Base-by-base conservation (phyloP, 2,888 invertebrate genomes). In the Parnassius mnemosyne region DNA sequence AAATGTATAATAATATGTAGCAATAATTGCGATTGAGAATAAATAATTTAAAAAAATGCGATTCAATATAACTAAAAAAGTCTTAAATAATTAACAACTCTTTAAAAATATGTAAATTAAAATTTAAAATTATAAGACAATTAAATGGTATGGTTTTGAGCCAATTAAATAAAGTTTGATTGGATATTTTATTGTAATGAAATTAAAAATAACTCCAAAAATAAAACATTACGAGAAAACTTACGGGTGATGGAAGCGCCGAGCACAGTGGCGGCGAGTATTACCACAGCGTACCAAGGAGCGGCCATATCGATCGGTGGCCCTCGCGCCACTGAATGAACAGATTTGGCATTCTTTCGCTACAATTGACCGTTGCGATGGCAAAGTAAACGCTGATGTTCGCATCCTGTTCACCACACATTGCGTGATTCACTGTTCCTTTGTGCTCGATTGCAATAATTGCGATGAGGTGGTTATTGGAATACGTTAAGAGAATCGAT, bases 171-270 rank as follows among this genome's bases (percentile, higher is more conserved):
- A 25, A n/a, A 43, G 3, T 43, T 43, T 43, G 11, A 11, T 43
- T 11, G 11, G 43, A 43, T 11, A 11, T 13, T 9, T 13, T 13
- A 49, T 13, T 49, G n/a, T 12, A 46, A 49, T 16, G 9, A 49
- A 49, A 49, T 49, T n/a, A 11, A 49, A 13, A 49, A 49, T 49
- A 12, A 49, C n/a, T 10, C 2, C 3, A 16, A 53, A 60, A 16
- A 34, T 34, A 54, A 53, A 58, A 41, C 52, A 47, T 20, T 20
- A 20, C 20, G 9, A 12, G 1, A n/a, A 55, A 71, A 90, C 90
- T 90, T 73, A 90, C 90, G 86, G 74, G 84, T 78, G 67, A 91
- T 85, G 12, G 89, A 83, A 62, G 90, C 91, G 60, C 91, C 90
- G 64, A 91, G 82, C 47, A 82, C 88, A 47, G 87, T 84, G 58